Percentiles rank a stretch among this genome's conserved stretches.
Conservation (phyloP, 2,797 vertebrate species). For the Lacerta bilineata region DNA sequence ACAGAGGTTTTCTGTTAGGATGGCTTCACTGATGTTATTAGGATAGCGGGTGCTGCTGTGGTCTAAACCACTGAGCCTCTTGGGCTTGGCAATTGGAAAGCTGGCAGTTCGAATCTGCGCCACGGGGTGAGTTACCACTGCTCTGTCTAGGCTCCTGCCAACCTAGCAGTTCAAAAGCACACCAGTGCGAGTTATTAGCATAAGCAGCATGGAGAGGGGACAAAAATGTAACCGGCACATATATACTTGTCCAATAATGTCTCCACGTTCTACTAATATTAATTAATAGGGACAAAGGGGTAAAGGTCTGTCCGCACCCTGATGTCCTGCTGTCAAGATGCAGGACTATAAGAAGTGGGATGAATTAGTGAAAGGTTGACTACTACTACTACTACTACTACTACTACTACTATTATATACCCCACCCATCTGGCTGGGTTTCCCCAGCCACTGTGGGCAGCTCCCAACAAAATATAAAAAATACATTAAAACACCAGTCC, state of each 20-base stretch:
- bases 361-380: neutral
- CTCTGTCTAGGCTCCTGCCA: no score
- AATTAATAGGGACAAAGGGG: neutral
- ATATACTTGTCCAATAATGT: neutral
- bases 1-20: neutral
- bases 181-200: slow-evolving; percentile 23
- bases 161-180: no score
- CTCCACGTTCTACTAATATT: neutral
- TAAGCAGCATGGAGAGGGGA: neutral
- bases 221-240: slow-evolving; percentile 48
- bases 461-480: no score
- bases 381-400: no score
- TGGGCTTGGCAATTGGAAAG: no score
- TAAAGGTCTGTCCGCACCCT: neutral
- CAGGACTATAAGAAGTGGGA: neutral
- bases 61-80: no score
- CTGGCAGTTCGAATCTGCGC: no score
- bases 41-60: neutral
- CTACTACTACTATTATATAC: no score
- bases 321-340: slow-evolving; percentile 26
- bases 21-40: slow-evolving; percentile 43
- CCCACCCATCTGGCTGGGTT: no score
- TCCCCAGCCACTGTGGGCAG: no score
- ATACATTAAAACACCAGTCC: no score
- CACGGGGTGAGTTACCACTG: no score